These are phyloP conservation scores for Lophius piscatorius DNA, from an alignment of 2,113 vertebrate species.

Conservation along the genomic window DNA sequence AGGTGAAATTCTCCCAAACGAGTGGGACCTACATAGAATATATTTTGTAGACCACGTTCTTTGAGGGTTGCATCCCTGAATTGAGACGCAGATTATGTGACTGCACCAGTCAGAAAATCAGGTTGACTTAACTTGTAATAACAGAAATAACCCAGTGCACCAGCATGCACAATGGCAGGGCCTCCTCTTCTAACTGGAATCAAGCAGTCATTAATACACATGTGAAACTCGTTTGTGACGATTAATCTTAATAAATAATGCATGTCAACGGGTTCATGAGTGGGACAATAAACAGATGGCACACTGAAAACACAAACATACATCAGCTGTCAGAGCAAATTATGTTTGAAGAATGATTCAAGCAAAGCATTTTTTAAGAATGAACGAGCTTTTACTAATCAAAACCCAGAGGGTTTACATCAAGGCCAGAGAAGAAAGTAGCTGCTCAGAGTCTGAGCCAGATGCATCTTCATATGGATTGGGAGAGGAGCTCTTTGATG, in stretches of 20 bases:
- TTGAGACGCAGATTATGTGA: no score
- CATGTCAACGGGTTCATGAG: background rate
- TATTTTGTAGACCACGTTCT: no score
- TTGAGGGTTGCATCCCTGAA: no score
- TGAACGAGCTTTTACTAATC: slow-evolving; percentile 37
- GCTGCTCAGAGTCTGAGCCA: slow-evolving; percentile 19
- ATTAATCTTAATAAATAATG: background rate
- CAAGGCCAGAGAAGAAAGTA: slow-evolving; percentile 20
- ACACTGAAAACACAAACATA: slow-evolving; percentile 17
- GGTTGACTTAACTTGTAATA: no score
- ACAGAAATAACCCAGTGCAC: no score
- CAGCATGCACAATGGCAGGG: no score
- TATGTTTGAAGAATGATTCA: background rate
- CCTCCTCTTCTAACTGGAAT: no score
- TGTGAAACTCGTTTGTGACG: no score
- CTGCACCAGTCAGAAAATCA: no score
- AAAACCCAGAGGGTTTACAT: slow-evolving; percentile 23
- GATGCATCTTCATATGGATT: slow-evolving; percentile 51
- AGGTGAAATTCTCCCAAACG: no score
- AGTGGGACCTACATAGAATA: no score
- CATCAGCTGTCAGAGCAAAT: background rate
- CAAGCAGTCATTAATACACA: no score
- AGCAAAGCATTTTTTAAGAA: slow-evolving; percentile 4
- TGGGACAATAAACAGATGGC: background rate
- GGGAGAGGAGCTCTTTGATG: slow-evolving; percentile 68